Base-by-base conservation (phyloP, 2,113 vertebrate species). In the Heterocephalus glaber region DNA sequence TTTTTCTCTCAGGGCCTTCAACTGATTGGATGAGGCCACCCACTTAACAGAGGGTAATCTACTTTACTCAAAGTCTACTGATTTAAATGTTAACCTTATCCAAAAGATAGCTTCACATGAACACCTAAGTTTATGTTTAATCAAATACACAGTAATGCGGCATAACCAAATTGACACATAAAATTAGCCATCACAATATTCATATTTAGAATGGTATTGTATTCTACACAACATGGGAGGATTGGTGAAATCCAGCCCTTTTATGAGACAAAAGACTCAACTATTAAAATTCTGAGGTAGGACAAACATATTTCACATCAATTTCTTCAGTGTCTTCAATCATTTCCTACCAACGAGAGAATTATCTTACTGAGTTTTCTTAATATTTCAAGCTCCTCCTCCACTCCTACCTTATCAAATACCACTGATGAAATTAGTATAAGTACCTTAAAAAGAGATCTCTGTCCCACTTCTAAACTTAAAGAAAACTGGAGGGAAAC, bases 31-130 rank as follows among this genome's bases (percentile, higher is more conserved):
- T 49, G 49, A 79, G 47, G 12, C 11, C 44, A 86, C 4, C 17
- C 30, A 90, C 10, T 20, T 77, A 26, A 35, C 28, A 41, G 17
- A 76, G 9, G 38, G 4, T 58, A 54, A 72, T 35, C 26, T n/a
- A n/a, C 24, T 90, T 96, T 79, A 79, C 9, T 86, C 19, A 90
- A 88, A 88, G 9, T 79, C 24, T 93, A 20, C 68, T 74, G n/a
- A 74, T 66, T 93, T 86, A 86, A 91, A 72, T 66, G 20, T 13
- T 76, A 87, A 85, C 76, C 47, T 92, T 90, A 60, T 56, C 33
- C 81, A 68, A 92, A 58, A 44, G 2, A 19, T 52, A 66, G 35
- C n/a, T 66, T 90, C 76, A 80, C 13, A 80, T 52, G 17, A 52
- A 68, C 26, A 91, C 72, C 47, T 41, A 35, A 30, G 83, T 19